phyloP scores from a whole-genome alignment of 2,888 invertebrate species.

The Desoria tigrina region DNA sequence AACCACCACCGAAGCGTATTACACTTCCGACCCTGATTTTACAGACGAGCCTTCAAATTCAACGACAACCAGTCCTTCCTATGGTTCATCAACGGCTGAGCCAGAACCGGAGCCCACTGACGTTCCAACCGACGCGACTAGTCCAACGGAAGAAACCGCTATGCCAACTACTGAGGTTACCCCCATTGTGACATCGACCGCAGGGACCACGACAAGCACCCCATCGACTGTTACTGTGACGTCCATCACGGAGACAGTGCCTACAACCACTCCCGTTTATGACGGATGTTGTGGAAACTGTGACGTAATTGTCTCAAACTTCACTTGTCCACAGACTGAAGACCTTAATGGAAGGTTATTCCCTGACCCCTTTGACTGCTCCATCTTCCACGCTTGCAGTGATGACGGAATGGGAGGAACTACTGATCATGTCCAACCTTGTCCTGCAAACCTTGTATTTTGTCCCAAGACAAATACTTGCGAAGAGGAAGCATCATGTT shows the following conservation, averaged over 20 bases:
- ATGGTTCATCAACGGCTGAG: background rate
- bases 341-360: background rate
- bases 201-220: background rate
- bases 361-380: slow-evolving; percentile 27
- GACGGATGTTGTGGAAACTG: slow-evolving; percentile 12
- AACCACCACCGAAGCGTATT: too few species aligned
- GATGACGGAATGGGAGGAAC: background rate
- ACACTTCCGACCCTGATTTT: too few species aligned
- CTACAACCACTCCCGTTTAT: background rate
- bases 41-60: too few species aligned
- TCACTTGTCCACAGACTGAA: slow-evolving; percentile 12
- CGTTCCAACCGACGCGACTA: background rate
- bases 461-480: slow-evolving; percentile 16
- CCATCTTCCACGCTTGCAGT: slow-evolving; percentile 18
- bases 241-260: too few species aligned
- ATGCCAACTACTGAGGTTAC: background rate
- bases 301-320: slow-evolving; percentile 10
- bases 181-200: background rate
- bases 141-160: background rate
- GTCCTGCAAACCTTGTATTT: slow-evolving; percentile 20
- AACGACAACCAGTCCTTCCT: too few species aligned
- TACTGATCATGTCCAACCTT: background rate
- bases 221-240: too few species aligned
- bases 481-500: too few species aligned
- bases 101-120: background rate